A percentile compares a stretch with the other conserved stretches of the same genome.
Conservation (phyloP, 2,888 invertebrate species). For the Drosophila nigritarsus region DNA sequence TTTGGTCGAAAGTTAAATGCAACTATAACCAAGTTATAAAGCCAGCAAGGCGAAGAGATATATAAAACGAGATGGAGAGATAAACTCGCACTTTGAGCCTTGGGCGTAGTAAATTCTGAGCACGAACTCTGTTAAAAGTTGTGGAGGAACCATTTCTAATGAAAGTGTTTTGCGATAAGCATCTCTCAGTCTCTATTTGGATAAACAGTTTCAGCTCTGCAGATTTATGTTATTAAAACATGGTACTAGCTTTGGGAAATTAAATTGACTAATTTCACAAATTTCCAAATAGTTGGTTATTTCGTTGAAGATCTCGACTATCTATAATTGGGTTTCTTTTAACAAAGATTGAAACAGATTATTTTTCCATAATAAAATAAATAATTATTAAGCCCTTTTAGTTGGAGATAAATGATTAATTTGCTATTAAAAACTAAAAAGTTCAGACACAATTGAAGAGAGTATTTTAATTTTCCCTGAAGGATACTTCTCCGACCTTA, state of each 20-base stretch:
- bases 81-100: conserved; percentile 5
- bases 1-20: conserved; percentile 20
- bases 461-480: background rate
- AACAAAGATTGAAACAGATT: background rate
- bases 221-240: conserved; percentile 2
- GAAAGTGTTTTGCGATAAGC: conserved; percentile 51
- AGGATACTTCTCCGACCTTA: background rate
- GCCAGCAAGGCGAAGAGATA: conserved; percentile 1
- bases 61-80: conserved; percentile 4
- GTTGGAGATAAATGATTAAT: too few relatives aligned
- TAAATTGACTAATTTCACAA: conserved; percentile 1
- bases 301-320: background rate
- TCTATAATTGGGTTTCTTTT: background rate
- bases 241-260: conserved; percentile 1
- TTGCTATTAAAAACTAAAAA: too few relatives aligned
- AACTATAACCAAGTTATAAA: conserved; percentile 32
- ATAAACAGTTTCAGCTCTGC: conserved; percentile 1
- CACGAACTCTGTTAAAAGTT: conserved; percentile 34
- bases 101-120: conserved; percentile 21
- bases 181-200: conserved; percentile 8
- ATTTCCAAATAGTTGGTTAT: background rate
- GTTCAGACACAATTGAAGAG: too few relatives aligned
- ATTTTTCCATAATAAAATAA: background rate
- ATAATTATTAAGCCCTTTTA: too few relatives aligned
- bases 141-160: conserved; percentile 42